Evolutionary conservation across 2,797 vertebrate genomes (phyloP).

Genomic region (Ctenochaetus hawaiiensis): DNA sequence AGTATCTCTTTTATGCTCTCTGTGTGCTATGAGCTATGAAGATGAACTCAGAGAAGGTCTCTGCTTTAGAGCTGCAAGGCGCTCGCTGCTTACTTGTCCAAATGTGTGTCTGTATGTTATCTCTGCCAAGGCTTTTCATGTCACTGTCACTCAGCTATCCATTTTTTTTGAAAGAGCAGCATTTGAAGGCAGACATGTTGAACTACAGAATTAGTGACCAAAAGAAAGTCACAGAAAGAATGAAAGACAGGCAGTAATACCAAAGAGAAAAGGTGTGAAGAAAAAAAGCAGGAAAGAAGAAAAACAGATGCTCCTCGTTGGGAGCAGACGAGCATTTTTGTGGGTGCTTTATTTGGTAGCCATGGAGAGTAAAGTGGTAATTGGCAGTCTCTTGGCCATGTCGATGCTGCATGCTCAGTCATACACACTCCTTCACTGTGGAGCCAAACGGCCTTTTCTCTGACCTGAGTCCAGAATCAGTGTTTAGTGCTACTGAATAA

Average conservation of each 20-base stretch:
- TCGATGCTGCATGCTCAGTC: constrained; percentile 58
- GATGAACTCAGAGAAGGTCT: constrained; percentile 42
- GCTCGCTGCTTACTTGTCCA: constrained; percentile 31
- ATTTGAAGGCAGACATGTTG: constrained; percentile 21
- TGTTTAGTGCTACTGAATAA: constrained; percentile 74
- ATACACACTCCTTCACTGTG: constrained; percentile 60
- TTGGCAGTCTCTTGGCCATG: constrained; percentile 64
- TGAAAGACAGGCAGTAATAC: constrained; percentile 27
- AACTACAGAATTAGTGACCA: constrained; percentile 25
- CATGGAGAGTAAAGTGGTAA: constrained; percentile 76
- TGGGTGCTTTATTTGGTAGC: constrained; percentile 73
- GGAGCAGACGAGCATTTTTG: constrained; percentile 78
- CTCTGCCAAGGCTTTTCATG: constrained; percentile 24
- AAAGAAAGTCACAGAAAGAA: constrained; percentile 17
- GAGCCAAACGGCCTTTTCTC: constrained; percentile 52
- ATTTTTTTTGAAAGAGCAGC: constrained; percentile 26
- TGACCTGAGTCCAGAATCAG: constrained; percentile 59
- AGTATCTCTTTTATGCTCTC: constrained; percentile 28
- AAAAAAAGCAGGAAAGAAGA: constrained; percentile 15
- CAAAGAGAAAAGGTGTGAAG: constrained; percentile 44
- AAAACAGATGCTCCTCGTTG: constrained; percentile 73
- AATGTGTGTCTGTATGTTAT: constrained; percentile 32
- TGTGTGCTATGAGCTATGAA: constrained; percentile 45
- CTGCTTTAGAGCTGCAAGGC: constrained; percentile 18
- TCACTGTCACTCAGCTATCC: constrained; percentile 29